Base-by-base conservation (phyloP, 1,140 invertebrate species). In the Pissodes strobi region DNA sequence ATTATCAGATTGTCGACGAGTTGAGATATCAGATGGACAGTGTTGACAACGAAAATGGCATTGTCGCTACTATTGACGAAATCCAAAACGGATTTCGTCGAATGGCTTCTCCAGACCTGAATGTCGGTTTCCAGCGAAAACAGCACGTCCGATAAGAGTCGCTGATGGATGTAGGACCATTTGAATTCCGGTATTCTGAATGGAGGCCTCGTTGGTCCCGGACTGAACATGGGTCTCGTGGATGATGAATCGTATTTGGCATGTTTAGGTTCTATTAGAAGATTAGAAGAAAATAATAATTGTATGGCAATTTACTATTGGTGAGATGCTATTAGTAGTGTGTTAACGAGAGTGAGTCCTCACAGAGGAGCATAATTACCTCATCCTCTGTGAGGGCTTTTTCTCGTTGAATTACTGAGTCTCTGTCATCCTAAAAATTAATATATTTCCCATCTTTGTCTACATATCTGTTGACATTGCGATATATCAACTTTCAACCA, bases 151-250 rank as follows among this genome's bases (percentile, higher is more conserved):
- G 95, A 97, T 1, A 99, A 82, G 58, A 99, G 82, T 67, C 95
- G 85, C 79, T 99, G 95, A 82, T 99, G 98, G 69, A 99, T 95
- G 77, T 95, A 93, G 2, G 97, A 99, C 97, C 98, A 99, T 72
- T 96, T 91, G 81, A 99, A 99, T 82, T 99, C 97, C 23, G 97
- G 97, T 78, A 99, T 99, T 69, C 97, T 87, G 81, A 99, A 99
- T 0, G 97, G 95, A 18, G 97, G 96, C 70, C 94, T 87, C 15
- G 95, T 92, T 12, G 95, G 95, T 10, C 95, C 95, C 41, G 95
- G 93, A 78, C 92, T 97, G 78, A 97, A 97, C 87, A 96, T 94
- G 39, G 93, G 91, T 58, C 91, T 84, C 10, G 39, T 22, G 4
- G 59, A 64, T 17, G 61, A 41, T 9, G 45, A 45, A 10, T 56